Evolutionary conservation across 2,797 vertebrate genomes (phyloP), one percentile per base, ranked within the genome.

Genomic region (Luscinia luscinia): DNA sequence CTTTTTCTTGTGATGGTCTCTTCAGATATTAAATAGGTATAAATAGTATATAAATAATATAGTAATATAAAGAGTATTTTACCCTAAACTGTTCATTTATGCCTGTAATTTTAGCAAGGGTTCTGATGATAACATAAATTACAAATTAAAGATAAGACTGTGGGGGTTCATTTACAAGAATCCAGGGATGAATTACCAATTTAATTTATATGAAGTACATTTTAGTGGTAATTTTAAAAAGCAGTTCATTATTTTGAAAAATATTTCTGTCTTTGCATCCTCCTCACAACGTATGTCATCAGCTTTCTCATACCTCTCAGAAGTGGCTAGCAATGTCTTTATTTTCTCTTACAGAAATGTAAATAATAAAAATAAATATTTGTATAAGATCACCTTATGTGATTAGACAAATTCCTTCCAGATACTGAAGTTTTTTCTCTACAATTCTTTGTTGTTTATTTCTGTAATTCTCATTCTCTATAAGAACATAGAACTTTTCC

Each of bases 41-140:
- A 36, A 52, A 54, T 62, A 38, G 5, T 54, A 72, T 54, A 54
- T 38, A 62, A 54, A 38, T 38, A 54, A 62, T 62, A 54, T 6
- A 38, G 18, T 86, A 77, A 57, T n/a, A 22, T 70, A 85, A 77
- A 28, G 45, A 73, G 20, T 67, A 78, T 64, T 80, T 83, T 88
- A 84, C 12, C 27, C 72, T 79, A 78, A 88, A 78, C 30, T 93
- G 32, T 86, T 91, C 64, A 49, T 85, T 83, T 80, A 89, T 83
- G 48, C 23, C 45, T 48, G 34, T 49, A 86, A 72, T 90, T 94
- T 91, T 94, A 84, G 62, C 27, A 84, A 70, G 15, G 11, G 46
- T 93, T 93, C 66, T 72, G 89, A 78, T 62, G 38, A 88, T 90
- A 90, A 84, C 66, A 93, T 91, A 81, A 92, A 86, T 93, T 84